A percentile compares a stretch with the other conserved stretches of the same genome.
Conservation (phyloP, 2,113 vertebrate species). For the Xyliphius kryptos region DNA sequence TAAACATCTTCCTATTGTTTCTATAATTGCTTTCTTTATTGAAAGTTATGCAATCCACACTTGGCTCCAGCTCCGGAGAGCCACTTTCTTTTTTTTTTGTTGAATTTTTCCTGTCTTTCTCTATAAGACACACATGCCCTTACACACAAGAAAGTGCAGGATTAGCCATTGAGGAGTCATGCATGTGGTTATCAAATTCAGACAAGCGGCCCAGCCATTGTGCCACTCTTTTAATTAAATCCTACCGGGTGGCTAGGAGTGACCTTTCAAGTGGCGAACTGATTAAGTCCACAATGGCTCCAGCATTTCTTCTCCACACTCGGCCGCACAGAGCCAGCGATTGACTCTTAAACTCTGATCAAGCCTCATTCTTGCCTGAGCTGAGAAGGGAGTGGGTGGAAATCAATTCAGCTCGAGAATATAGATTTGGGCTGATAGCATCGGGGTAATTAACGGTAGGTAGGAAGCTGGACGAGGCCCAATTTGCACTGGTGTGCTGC, state of each 20-base stretch:
- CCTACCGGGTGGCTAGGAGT: constrained; percentile 62
- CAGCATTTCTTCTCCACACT: constrained; percentile 67
- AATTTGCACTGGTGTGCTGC: constrained; percentile 69
- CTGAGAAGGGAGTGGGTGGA: constrained; percentile 49
- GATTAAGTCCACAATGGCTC: constrained; percentile 78
- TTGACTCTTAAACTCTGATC: constrained; percentile 76
- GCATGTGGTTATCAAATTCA: constrained; percentile 61
- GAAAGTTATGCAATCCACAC: constrained; percentile 38
- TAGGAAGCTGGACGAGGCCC: constrained; percentile 66
- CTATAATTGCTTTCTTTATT: constrained; percentile 38
- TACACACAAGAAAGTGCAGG: constrained; percentile 60
- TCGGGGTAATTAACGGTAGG: constrained; percentile 81
- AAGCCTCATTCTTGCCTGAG: constrained; percentile 48
- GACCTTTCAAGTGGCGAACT: constrained; percentile 71
- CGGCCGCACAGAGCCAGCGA: constrained; percentile 57
- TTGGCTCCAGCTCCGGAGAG: constrained; percentile 32
- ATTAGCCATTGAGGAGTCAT: constrained; percentile 75
- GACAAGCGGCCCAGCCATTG: constrained; percentile 70
- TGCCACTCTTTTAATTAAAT: constrained; percentile 78
- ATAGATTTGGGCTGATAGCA: constrained; percentile 80
- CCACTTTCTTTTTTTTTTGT: background rate
- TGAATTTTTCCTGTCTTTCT: constrained; percentile 1
- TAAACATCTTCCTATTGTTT: constrained; percentile 38
- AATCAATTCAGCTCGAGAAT: constrained; percentile 69
- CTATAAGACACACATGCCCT: background rate